Evolutionary conservation across 2,113 vertebrate species (phyloP).

Genomic region (Delphinus delphis): DNA sequence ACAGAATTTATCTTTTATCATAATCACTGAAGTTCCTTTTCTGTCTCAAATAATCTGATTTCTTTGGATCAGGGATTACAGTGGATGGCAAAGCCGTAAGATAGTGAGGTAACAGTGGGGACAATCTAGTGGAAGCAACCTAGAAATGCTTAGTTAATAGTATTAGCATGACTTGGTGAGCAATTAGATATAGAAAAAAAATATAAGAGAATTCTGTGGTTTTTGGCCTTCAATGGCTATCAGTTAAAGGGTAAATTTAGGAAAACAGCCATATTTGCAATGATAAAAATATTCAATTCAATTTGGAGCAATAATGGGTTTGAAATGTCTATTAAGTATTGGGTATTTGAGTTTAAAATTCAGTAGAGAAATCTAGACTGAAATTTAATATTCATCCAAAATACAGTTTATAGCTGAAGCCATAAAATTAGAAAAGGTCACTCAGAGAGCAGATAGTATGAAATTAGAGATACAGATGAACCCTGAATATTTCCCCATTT

Average conservation of each 20-base stretch:
- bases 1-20: neutral
- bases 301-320: neutral
- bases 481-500: neutral
- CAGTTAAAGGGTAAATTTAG: neutral
- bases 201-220: neutral
- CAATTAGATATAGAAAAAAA: neutral
- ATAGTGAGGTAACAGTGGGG: neutral
- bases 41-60: neutral
- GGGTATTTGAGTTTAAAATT: slow-evolving; percentile 38
- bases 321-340: slow-evolving; percentile 9
- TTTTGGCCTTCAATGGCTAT: neutral
- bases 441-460: neutral
- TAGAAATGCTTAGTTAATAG: neutral
- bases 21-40: neutral
- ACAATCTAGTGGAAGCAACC: no score
- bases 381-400: slow-evolving; percentile 44
- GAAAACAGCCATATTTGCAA: neutral
- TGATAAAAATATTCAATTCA: slow-evolving; percentile 40
- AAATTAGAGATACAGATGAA: neutral
- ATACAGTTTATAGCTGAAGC: neutral
- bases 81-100: neutral
- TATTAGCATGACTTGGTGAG: neutral
- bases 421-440: slow-evolving; percentile 51
- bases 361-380: neutral
- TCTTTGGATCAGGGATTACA: neutral